Evolutionary conservation across 2,797 vertebrate genomes (phyloP).

Genomic region (Pipistrellus pygmaeus): DNA sequence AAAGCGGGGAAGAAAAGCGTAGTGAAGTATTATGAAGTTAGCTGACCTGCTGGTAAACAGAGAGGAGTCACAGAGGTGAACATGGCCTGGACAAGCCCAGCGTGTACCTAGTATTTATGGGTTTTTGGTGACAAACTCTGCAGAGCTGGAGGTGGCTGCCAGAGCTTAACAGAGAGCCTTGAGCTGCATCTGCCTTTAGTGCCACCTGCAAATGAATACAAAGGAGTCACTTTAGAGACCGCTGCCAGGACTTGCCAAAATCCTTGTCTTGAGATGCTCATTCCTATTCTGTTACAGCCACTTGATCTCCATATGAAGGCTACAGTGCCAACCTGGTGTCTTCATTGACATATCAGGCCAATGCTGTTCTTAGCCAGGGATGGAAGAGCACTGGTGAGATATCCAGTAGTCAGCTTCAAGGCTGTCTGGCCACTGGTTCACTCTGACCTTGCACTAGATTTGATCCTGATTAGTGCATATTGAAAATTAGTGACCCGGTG

Average conservation of each 20-base stretch:
- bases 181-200: neutral
- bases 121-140: neutral
- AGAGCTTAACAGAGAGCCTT: neutral
- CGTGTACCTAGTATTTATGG: neutral
- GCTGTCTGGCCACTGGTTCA: neutral
- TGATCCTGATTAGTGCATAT: neutral
- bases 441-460: neutral
- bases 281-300: neutral
- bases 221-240: neutral
- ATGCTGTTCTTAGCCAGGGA: neutral
- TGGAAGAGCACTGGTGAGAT: neutral
- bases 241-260: neutral
- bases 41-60: conserved; percentile 54
- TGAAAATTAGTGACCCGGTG: no score
- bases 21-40: conserved; percentile 41
- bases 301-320: neutral
- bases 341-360: neutral
- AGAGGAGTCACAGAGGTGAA: conserved; percentile 40
- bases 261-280: no score
- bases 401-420: neutral
- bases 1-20: conserved; percentile 28
- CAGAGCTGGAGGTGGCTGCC: neutral
- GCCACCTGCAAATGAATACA: neutral
- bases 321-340: neutral
- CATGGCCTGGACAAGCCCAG: neutral